A percentile compares a stretch with the other conserved stretches of the same genome.
phyloP scores from a whole-genome alignment of 2,888 invertebrate species.

The Pemphredon lugubris region DNA sequence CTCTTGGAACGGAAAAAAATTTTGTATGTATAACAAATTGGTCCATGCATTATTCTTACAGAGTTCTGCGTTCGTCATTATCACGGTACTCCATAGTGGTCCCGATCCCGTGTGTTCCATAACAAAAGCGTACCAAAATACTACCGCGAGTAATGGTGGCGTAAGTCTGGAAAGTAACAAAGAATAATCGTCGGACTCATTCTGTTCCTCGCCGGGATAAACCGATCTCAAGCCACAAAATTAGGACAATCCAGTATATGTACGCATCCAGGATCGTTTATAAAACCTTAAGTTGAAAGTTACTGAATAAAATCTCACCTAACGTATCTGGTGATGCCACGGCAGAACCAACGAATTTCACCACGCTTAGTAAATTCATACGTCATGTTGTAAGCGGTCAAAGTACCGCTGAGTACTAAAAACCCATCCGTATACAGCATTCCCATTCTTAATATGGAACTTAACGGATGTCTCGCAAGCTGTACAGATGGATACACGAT shows the following conservation, averaged over 20 bases:
- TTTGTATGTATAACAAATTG: constrained; percentile 86
- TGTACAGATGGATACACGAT: constrained; percentile 73
- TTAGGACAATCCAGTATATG: too few relatives aligned
- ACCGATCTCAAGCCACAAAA: too few relatives aligned
- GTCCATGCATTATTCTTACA: constrained; percentile 87
- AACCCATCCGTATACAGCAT: constrained; percentile 87
- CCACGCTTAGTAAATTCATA: constrained; percentile 82
- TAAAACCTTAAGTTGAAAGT: background rate
- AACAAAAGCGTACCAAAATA: constrained; percentile 86
- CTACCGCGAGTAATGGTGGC: constrained; percentile 84
- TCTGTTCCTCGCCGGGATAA: too few relatives aligned
- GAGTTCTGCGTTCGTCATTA: constrained; percentile 85
- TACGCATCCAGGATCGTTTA: too few relatives aligned
- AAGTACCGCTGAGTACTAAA: constrained; percentile 85
- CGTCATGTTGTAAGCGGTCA: constrained; percentile 85
- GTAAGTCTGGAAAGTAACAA: constrained; percentile 83
- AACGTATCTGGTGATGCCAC: constrained; percentile 84
- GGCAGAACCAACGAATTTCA: constrained; percentile 83
- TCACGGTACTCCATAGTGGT: constrained; percentile 86
- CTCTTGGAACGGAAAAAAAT: constrained; percentile 86
- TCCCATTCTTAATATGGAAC: constrained; percentile 85
- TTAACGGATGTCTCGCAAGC: constrained; percentile 84
- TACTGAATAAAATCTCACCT: constrained; percentile 80
- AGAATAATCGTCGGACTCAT: too few relatives aligned
- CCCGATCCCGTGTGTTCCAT: constrained; percentile 86